Evolutionary conservation across 2,797 vertebrate genomes (phyloP), one percentile per base, ranked within the genome.

Genomic region (Champsocephalus gunnari): DNA sequence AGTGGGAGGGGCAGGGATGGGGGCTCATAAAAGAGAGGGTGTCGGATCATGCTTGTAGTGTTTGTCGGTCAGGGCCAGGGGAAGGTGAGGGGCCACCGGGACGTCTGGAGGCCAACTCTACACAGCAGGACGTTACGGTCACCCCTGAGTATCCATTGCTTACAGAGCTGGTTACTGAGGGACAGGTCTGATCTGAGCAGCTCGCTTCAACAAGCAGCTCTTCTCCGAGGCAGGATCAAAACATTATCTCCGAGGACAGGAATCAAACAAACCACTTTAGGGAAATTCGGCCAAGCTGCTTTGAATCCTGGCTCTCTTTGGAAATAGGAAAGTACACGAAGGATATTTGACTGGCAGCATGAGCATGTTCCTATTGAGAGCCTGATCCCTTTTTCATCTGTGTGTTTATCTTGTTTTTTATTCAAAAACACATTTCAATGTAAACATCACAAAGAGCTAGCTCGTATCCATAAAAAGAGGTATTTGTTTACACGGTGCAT

Each of bases 21-120:
- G 65, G 69, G 59, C 78, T 91, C 75, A 62, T 90, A 82, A 92
- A 89, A 71, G 65, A 50, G 13, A 57, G 41, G 66, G 66, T 82
- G 86, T 86, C 54, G 5, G 57, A 79, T 88, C 80, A 62, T 41
- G 10, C 80, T 65, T 86, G 66, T 47, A 45, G 38, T 69, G 73
- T 87, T 71, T 79, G 75, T 64, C 71, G 49, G 60, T 76, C 76
- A 70, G 70, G 60, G 38, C 59, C 49, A 70, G 58, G 3, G 44
- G 62, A 82, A 57, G 81, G 54, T 24, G 60, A 69, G 21, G 34
- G 0, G 5, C 28, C 51, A 56, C 41, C 24, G 55, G 61, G 66
- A 78, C 77, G 76, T 86, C 60, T 71, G 77, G 76, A 83, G 48
- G 63, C 24, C 57, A 71, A 16, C 68, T 19, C 47, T 51, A 44